Evolutionary conservation across 2,888 invertebrate genomes (phyloP).

Genomic region (Chaetoderma sp.): DNA sequence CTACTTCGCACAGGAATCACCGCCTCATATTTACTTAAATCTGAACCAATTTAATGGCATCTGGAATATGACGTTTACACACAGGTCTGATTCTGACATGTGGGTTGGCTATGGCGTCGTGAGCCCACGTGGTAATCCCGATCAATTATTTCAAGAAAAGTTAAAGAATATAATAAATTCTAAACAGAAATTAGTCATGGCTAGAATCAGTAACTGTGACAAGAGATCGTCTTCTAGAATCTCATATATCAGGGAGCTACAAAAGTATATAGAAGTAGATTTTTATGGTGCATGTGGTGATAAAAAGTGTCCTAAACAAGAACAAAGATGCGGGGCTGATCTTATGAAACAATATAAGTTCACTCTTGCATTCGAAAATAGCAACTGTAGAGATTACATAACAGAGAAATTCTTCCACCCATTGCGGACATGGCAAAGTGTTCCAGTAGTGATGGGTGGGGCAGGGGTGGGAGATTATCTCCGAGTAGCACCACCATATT

Average conservation of each 20-base stretch:
- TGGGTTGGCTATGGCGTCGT: not conserved
- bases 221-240: not conserved
- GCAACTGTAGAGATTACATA: conserved; percentile 2
- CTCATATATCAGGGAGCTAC: not conserved
- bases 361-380: conserved; percentile 1
- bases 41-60: not conserved
- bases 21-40: not conserved
- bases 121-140: not conserved
- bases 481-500: not conserved
- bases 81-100: not conserved
- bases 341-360: not conserved
- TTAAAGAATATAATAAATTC: not conserved
- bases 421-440: not conserved
- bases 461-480: not conserved
- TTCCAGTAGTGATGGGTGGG: conserved; percentile 2
- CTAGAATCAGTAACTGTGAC: conserved; percentile 1
- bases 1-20: not conserved
- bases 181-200: not conserved
- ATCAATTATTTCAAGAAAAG: not conserved
- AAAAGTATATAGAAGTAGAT: not conserved
- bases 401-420: conserved; percentile 4
- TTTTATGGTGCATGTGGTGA: conserved; percentile 3
- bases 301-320: not conserved
- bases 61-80: not conserved
- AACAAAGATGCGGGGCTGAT: not conserved